Evolutionary conservation across 2,797 vertebrate species (phyloP).

Genomic region (Aulostomus chinensis): DNA sequence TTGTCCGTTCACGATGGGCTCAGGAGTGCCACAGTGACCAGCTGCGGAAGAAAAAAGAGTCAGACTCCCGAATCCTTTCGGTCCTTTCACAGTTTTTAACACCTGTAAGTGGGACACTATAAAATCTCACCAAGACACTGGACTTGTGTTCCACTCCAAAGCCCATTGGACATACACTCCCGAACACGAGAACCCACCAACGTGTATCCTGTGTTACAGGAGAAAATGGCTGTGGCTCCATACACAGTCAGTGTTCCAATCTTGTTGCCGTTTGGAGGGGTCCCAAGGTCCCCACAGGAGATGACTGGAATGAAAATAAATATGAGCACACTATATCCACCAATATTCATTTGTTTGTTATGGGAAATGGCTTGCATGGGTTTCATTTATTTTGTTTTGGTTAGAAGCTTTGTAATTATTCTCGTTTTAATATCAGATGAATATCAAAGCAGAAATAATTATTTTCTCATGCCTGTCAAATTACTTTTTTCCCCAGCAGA

Average conservation of each 20-base stretch:
- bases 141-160: conserved; percentile 96
- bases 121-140: conserved; percentile 89
- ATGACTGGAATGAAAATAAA: conserved; percentile 82
- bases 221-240: conserved; percentile 97
- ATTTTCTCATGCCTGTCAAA: conserved; percentile 16
- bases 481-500: no score
- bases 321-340: conserved; percentile 10
- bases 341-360: background rate
- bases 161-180: conserved; percentile 97
- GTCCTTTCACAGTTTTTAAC: no score
- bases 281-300: conserved; percentile 93
- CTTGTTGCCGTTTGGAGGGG: conserved; percentile 94
- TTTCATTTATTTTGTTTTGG: conserved; percentile 19
- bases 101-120: background rate
- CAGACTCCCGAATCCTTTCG: no score
- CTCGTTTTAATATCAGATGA: conserved; percentile 1
- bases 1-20: conserved; percentile 94
- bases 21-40: conserved; percentile 94
- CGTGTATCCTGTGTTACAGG: conserved; percentile 97
- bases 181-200: conserved; percentile 94
- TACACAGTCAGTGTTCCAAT: conserved; percentile 94
- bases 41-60: conserved; percentile 63
- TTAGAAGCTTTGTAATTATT: conserved; percentile 7
- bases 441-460: conserved; percentile 22
- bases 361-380: no score